phyloP scores from a whole-genome alignment of 2,888 invertebrate genomes.

The Epinotia brunnichana region DNA sequence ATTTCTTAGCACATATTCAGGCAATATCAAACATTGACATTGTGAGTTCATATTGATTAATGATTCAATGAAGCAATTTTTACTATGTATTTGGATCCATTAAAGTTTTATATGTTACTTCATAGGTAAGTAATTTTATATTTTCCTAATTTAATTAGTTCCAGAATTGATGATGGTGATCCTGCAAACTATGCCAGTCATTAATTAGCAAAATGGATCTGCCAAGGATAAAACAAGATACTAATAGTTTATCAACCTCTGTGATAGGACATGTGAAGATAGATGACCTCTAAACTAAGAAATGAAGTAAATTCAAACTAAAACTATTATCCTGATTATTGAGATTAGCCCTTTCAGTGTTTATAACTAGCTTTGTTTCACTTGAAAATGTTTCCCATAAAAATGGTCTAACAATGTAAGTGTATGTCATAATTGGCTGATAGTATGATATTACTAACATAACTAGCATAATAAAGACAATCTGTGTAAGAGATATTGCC shows the following conservation, averaged over 20 bases:
- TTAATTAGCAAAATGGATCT: too few species aligned
- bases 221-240: too few species aligned
- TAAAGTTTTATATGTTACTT: neutral
- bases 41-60: neutral
- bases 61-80: neutral
- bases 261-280: too few species aligned
- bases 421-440: neutral
- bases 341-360: neutral
- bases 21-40: neutral
- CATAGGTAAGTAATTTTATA: too few species aligned
- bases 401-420: too few species aligned
- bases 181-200: too few species aligned
- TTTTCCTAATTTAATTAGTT: too few species aligned
- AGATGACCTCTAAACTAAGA: neutral
- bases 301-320: neutral
- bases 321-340: neutral
- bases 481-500: neutral
- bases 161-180: too few species aligned
- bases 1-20: conserved; percentile 4
- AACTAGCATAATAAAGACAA: neutral
- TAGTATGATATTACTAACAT: neutral
- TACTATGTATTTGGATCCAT: neutral
- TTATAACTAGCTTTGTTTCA: neutral
- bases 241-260: too few species aligned
- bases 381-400: neutral